Base-by-base conservation (phyloP, 2,113 vertebrate genomes). In the Tenebrosternarchus preto region DNA sequence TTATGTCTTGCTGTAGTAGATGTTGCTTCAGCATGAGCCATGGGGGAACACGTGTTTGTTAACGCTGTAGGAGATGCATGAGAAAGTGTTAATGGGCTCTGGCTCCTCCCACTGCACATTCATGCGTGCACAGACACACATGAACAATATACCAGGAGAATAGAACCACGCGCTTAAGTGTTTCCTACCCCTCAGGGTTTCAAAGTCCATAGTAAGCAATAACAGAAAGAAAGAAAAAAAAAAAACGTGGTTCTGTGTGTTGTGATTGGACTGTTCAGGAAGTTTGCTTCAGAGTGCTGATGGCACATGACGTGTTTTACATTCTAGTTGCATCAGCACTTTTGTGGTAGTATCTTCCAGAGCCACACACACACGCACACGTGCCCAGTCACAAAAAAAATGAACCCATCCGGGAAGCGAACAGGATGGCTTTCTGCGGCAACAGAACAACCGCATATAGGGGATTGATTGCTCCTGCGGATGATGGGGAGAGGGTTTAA, bases 321-420 rank as follows among this genome's bases (percentile, higher is more conserved):
- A 80, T 80, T 85, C 74, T 73, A 72, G 80, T 79, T 17, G 25
- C 67, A 76, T 82, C 71, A 75, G 76, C 80, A 73, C 68, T 33
- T 84, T 70, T 81, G 55, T 3, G 46, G 39, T 3, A 4, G 39
- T 61, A 22, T 33, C 55, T 61, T 80, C 15, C 27, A 67, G 63
- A 80, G 64, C 60, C 75, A 77, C 8, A 72, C 31, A 73, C 64
- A 39, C 31, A 57, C 27, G 24, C 63, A 68, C 46, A 4, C 64
- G 60, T 5, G 24, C 29, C 27, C 22, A 80, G 61, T 70, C 56
- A 70, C 24, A 60, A 53, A 69, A 33, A n/a, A 60, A 17, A 29
- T 31, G n/a, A 7, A 66, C 46, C 9, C 43, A 67, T 61, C 55
- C 61, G 73, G 46, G n/a, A 17, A 67, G 46, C 8, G 56, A 56